Percentiles rank a stretch among this genome's conserved stretches.
Evolutionary conservation across 2,797 vertebrate genomes (phyloP).

Genomic region (Cyprinodon diabolis): DNA sequence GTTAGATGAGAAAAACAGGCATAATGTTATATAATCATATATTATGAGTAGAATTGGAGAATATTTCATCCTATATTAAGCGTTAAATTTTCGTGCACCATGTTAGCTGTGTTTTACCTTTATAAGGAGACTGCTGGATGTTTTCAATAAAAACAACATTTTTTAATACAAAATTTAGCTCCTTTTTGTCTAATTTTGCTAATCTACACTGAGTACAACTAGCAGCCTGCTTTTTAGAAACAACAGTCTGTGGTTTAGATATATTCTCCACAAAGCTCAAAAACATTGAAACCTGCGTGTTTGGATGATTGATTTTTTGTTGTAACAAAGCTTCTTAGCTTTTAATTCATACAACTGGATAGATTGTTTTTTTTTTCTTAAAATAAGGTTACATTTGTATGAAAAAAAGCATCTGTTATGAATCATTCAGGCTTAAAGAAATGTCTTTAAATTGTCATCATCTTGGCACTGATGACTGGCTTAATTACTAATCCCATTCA

Average conservation of each 20-base stretch:
- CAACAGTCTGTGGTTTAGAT: not conserved
- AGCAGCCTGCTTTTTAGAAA: not conserved
- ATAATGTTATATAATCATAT: not conserved
- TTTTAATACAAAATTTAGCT: not conserved
- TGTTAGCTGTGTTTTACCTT: not conserved
- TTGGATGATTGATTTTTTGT: not conserved
- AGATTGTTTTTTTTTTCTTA: no score
- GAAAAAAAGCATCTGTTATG: no score
- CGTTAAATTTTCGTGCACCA: not conserved
- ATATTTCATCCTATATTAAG: not conserved
- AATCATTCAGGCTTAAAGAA: no score
- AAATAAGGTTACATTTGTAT: no score
- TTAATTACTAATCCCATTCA: no score
- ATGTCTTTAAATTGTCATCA: no score
- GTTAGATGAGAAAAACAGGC: slow-evolving; percentile 6
- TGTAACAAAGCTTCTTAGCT: not conserved
- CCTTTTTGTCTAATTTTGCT: not conserved
- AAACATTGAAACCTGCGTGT: not conserved
- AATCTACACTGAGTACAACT: not conserved
- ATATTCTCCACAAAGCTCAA: not conserved
- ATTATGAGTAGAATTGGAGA: not conserved
- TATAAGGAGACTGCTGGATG: not conserved
- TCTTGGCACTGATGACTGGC: no score
- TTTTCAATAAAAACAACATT: not conserved
- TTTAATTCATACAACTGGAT: no score